phyloP scores from a whole-genome alignment of 1,140 invertebrate species.

The Ericerus pela region DNA sequence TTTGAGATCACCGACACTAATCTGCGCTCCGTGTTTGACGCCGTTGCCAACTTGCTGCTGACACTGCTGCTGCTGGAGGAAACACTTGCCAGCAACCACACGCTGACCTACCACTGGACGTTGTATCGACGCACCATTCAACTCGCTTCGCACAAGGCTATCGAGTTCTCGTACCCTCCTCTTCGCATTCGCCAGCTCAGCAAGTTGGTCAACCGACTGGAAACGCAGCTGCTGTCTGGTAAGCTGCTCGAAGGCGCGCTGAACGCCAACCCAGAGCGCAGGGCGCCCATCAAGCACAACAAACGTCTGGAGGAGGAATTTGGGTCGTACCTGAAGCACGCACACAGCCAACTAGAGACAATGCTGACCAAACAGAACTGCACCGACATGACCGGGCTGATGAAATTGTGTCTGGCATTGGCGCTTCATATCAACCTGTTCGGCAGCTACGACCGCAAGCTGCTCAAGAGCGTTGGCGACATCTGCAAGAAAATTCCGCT shows the following conservation, averaged over 20 bases:
- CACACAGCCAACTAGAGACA: not conserved
- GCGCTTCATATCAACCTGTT: not conserved
- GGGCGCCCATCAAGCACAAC: not conserved
- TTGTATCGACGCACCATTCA: not conserved
- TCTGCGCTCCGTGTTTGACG: not conserved
- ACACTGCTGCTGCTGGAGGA: not conserved
- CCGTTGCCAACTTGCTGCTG: not conserved
- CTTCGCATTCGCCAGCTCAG: not conserved
- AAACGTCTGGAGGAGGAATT: constrained; percentile 5
- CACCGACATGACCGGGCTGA: not conserved
- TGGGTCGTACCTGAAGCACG: not conserved
- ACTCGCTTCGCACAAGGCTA: not conserved
- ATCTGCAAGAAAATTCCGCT: not conserved
- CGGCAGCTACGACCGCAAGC: not conserved
- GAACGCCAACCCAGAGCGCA: not conserved
- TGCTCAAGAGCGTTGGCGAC: not conserved
- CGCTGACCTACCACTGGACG: not conserved
- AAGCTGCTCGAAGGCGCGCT: not conserved
- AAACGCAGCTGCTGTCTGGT: not conserved
- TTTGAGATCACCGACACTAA: not conserved
- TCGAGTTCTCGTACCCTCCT: not conserved
- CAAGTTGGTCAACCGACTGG: not conserved
- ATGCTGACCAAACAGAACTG: not conserved
- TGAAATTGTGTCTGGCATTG: not conserved
- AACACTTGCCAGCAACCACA: not conserved